These are phyloP conservation scores for Oriolus oriolus DNA, from an alignment of 2,113 vertebrate species.

Conservation along the genomic window DNA sequence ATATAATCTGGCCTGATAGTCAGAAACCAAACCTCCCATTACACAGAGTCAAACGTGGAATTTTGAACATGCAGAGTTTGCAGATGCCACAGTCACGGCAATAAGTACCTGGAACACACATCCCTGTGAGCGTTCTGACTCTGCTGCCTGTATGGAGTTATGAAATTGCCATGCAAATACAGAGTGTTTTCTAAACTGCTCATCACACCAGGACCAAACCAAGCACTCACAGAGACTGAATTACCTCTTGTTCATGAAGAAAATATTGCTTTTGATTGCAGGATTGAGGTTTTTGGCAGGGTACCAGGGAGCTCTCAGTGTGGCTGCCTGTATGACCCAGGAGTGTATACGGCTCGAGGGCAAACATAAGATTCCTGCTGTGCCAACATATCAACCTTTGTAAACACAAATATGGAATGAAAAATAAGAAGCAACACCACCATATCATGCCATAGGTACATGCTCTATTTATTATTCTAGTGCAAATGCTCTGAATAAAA, in stretches of 20 bases:
- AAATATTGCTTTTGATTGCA: neutral
- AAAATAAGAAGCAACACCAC: neutral
- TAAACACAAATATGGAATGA: neutral
- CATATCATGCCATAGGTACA: neutral
- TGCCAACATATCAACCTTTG: neutral
- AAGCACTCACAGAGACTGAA: neutral
- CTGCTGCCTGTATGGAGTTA: neutral
- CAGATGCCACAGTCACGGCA: neutral
- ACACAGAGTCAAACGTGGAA: neutral
- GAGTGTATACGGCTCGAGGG: neutral
- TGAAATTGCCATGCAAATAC: neutral
- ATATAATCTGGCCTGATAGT: fast-evolving
- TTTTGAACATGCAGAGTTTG: neutral
- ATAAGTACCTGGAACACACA: neutral
- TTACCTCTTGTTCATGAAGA: neutral
- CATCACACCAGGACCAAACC: neutral
- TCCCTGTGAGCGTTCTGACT: neutral
- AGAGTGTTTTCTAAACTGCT: neutral
- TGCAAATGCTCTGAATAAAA: slow-evolving; percentile 1
- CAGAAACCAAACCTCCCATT: neutral
- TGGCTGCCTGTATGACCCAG: neutral
- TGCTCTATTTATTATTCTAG: neutral
- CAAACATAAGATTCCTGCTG: neutral
- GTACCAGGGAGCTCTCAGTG: neutral
- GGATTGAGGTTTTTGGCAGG: neutral